A percentile compares a stretch with the other conserved stretches of the same genome.
phyloP scores from a whole-genome alignment of 2,888 invertebrate genomes.

The Eupithecia tripunctaria region DNA sequence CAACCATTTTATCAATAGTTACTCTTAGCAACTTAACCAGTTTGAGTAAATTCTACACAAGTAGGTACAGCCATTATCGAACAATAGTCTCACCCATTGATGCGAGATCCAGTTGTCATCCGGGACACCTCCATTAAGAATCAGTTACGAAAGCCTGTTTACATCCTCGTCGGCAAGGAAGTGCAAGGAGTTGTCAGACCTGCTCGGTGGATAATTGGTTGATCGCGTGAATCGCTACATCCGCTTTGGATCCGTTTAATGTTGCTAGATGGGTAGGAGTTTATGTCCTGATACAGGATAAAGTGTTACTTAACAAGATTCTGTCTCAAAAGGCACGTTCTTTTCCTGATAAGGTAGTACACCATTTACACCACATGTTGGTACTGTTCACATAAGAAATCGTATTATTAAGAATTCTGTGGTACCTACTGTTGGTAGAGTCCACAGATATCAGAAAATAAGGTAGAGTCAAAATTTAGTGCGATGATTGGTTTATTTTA shows the following conservation, averaged over 20 bases:
- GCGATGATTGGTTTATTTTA: neutral
- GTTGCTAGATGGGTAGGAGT: slow-evolving; percentile 9
- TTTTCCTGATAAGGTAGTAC: neutral
- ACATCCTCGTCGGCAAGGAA: slow-evolving; percentile 66
- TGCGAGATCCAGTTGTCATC: slow-evolving; percentile 47
- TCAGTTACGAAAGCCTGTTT: slow-evolving; percentile 56
- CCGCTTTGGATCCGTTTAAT: slow-evolving; percentile 65
- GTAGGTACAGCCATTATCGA: neutral
- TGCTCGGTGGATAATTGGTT: slow-evolving; percentile 48
- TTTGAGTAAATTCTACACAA: neutral
- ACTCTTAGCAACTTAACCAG: slow-evolving; percentile 1
- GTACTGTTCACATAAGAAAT: no score
- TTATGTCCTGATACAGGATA: neutral
- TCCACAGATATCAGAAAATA: no score
- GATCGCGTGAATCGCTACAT: slow-evolving; percentile 76
- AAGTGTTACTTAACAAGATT: neutral
- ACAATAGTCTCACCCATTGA: slow-evolving; percentile 2
- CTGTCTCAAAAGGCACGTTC: neutral
- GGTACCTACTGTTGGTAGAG: no score
- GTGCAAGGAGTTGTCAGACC: slow-evolving; percentile 61
- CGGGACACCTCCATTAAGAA: slow-evolving; percentile 61
- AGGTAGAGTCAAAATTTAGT: neutral
- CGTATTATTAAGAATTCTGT: no score
- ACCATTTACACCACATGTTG: neutral
- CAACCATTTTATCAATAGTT: neutral